These are phyloP conservation scores for Brachyhypopomus gauderio DNA, from an alignment of 2,113 vertebrate species.

Conservation along the genomic window DNA sequence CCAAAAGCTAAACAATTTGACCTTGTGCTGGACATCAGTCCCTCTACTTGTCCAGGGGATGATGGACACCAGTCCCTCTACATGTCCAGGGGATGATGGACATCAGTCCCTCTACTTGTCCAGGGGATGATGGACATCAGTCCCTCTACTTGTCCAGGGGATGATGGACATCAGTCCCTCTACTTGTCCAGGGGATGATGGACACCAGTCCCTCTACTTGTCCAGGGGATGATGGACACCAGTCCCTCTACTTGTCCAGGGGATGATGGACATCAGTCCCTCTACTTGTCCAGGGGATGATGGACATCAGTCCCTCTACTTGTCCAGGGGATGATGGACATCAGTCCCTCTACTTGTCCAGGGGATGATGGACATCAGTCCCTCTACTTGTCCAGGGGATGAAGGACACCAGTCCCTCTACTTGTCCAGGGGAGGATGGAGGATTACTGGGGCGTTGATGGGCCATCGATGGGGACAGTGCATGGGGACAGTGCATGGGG, in stretches of 20 bases:
- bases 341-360: background rate
- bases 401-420: background rate
- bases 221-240: background rate
- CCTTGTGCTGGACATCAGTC: background rate
- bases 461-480: background rate
- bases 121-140: background rate
- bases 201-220: background rate
- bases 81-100: background rate
- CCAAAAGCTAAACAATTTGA: background rate
- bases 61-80: background rate
- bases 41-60: background rate
- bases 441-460: background rate
- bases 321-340: background rate
- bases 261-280: background rate
- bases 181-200: background rate
- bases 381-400: background rate
- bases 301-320: background rate
- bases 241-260: background rate
- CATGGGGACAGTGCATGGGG: too few species aligned
- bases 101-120: background rate
- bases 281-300: background rate
- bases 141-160: background rate
- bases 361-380: background rate
- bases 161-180: background rate
- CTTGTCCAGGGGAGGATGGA: background rate